A percentile compares a stretch with the other conserved stretches of the same genome.
phyloP scores from a whole-genome alignment of 1,140 invertebrate species.

The Onthophagus taurus region DNA sequence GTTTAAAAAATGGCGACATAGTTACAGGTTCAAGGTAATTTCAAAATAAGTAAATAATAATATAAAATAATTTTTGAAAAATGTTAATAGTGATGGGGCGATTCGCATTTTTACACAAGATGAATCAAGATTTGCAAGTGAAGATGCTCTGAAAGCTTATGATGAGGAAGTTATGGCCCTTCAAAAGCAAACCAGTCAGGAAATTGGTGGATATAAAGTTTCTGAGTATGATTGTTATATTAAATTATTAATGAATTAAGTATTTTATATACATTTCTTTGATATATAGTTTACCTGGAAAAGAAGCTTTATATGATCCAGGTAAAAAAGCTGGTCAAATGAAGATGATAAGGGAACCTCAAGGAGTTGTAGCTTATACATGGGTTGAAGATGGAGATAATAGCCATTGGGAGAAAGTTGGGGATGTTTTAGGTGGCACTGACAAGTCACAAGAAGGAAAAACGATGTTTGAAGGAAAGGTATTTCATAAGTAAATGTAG shows the following conservation, averaged over 20 bases:
- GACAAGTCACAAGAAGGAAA: constrained; percentile 60
- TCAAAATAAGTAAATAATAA: neutral
- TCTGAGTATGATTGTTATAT: constrained; percentile 51
- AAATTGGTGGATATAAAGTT: constrained; percentile 75
- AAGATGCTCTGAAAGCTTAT: constrained; percentile 52
- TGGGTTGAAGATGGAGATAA: constrained; percentile 62
- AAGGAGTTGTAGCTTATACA: constrained; percentile 63
- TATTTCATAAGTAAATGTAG: constrained; percentile 26
- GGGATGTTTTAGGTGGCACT: constrained; percentile 78
- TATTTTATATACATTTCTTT: constrained; percentile 4
- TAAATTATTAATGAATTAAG: constrained; percentile 7
- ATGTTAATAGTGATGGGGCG: constrained; percentile 64
- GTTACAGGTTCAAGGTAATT: constrained; percentile 68
- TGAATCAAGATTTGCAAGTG: constrained; percentile 54
- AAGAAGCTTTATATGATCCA: constrained; percentile 62
- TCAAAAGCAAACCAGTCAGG: constrained; percentile 45
- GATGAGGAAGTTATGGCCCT: constrained; percentile 59
- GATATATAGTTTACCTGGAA: constrained; percentile 59
- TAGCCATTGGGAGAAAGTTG: constrained; percentile 70
- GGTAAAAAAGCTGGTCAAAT: constrained; percentile 79
- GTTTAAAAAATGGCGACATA: constrained; percentile 78
- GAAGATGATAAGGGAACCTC: constrained; percentile 65
- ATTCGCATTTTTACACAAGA: constrained; percentile 76
- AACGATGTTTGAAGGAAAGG: constrained; percentile 69
- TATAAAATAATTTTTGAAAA: neutral